Percentiles rank a stretch among this genome's conserved stretches.
These are phyloP conservation scores for Raillietiella orientalis DNA, from an alignment of 2,888 invertebrate species.

Conservation along the genomic window DNA sequence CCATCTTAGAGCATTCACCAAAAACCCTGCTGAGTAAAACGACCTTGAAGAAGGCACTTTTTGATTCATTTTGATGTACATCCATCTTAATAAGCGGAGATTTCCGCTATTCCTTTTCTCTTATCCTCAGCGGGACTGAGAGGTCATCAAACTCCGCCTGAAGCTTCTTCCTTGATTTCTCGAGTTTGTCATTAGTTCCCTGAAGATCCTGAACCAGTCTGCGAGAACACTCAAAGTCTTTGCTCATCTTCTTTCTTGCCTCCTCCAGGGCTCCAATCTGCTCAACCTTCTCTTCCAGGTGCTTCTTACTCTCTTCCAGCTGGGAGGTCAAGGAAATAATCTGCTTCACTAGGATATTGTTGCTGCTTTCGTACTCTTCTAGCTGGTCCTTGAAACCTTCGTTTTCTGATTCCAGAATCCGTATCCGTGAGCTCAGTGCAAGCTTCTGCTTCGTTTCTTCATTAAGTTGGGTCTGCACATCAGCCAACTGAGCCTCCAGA, in stretches of 20 bases:
- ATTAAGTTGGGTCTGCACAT: constrained; percentile 28
- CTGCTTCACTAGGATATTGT: constrained; percentile 54
- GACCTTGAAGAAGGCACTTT: too few relatives aligned
- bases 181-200: constrained; percentile 62
- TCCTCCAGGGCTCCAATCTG: constrained; percentile 56
- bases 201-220: constrained; percentile 63
- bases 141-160: constrained; percentile 91
- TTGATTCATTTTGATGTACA: too few relatives aligned
- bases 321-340: constrained; percentile 23
- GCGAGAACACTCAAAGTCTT: too few relatives aligned
- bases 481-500: too few relatives aligned
- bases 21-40: too few relatives aligned
- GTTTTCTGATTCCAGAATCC: constrained; percentile 66
- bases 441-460: constrained; percentile 90
- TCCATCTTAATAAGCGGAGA: too few relatives aligned
- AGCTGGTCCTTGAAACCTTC: constrained; percentile 60
- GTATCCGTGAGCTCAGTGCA: constrained; percentile 46
- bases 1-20: too few relatives aligned
- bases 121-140: too few relatives aligned
- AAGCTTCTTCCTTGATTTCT: constrained; percentile 89
- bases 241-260: constrained; percentile 48
- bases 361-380: constrained; percentile 81
- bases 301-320: constrained; percentile 69
- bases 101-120: too few relatives aligned
- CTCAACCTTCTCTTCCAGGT: constrained; percentile 68